Evolutionary conservation across 2,888 invertebrate species (phyloP), one percentile per base, ranked within the genome.

Genomic region (Phyllotreta striolata): DNA sequence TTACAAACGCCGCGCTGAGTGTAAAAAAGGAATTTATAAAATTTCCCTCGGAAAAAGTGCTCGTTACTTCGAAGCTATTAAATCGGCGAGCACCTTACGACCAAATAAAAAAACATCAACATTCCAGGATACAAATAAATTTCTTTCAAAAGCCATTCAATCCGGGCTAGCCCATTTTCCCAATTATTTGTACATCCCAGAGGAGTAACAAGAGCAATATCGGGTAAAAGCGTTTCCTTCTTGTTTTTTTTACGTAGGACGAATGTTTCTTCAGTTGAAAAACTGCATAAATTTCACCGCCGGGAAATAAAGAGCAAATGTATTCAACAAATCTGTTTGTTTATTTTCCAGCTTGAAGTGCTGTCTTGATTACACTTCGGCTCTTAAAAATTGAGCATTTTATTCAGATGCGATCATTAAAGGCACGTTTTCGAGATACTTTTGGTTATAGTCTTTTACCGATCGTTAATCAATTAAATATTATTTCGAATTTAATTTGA

Each of bases 281-380:
- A 66, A 65, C 66, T 66, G 62, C 68, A 66, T 66, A 63, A 68
- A 68, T 68, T 68, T 55, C 47, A 66, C 64, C 62, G 52, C 49
- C 54, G 63, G 68, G 64, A 67, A 65, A 67, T 65, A 55, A 60
- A 54, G 4, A 60, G 52, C 41, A 52, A 67, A 65, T 61, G 60
- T 65, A 65, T 67, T 64, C 66, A 64, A 64, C 64, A 64, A 67
- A 67, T 64, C 64, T 59, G 63, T 61, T 61, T 37, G 62, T 56
- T 67, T 59, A 62, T 62, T 67, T 62, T 34, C 44, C 55, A 49
- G 49, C 47, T 38, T 40, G 43, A 13, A 49, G 46, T 40, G 39
- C 38, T 41, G 37, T 55, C 37, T 55, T 56, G 64, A 61, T 64
- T 64, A 52, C 52, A 39, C 24, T 12, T 38, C 7, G 9, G 9